A percentile compares a stretch with the other conserved stretches of the same genome.
Evolutionary conservation across 2,113 vertebrate genomes (phyloP).

Genomic region (Panthera leo): DNA sequence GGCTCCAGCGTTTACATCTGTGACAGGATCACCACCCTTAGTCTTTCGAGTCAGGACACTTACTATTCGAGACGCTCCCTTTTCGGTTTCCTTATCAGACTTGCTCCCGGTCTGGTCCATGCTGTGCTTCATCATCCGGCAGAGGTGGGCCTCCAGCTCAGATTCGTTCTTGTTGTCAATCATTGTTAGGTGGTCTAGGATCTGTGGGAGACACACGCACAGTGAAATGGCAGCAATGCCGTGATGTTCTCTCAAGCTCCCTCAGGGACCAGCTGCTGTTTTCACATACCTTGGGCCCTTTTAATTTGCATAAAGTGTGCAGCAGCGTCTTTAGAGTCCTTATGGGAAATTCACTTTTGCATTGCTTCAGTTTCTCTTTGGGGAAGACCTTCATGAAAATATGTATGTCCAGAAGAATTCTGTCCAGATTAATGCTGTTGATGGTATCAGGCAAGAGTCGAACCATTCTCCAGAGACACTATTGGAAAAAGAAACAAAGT

Average conservation of each 20-base stretch:
- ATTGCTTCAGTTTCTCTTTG: conserved; percentile 97
- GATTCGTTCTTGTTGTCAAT: conserved; percentile 99
- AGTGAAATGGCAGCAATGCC: background rate
- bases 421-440: conserved; percentile 95
- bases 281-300: conserved; percentile 92
- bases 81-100: conserved; percentile 94
- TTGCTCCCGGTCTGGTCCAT: conserved; percentile 91
- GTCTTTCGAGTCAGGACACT: conserved; percentile 64
- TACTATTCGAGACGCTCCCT: conserved; percentile 90
- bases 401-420: conserved; percentile 96
- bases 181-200: conserved; percentile 97
- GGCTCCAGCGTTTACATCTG: background rate
- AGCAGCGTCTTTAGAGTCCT: conserved; percentile 96
- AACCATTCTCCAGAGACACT: conserved; percentile 99
- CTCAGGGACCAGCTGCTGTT: background rate
- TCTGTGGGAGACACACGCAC: conserved; percentile 81
- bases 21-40: background rate
- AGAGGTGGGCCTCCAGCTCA: conserved; percentile 94
- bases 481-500: conserved; percentile 35
- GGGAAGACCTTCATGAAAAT: conserved; percentile 99
- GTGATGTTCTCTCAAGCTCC: background rate
- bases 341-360: conserved; percentile 96
- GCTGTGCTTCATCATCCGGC: conserved; percentile 93
- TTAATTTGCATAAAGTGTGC: conserved; percentile 95
- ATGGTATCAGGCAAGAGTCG: conserved; percentile 96